Percentiles rank a stretch among this genome's conserved stretches.
Evolutionary conservation across 30 jellyfish, hydroid and myxozoan species (phyloP).

Genomic region (Chrysaora quinquecirrha): DNA sequence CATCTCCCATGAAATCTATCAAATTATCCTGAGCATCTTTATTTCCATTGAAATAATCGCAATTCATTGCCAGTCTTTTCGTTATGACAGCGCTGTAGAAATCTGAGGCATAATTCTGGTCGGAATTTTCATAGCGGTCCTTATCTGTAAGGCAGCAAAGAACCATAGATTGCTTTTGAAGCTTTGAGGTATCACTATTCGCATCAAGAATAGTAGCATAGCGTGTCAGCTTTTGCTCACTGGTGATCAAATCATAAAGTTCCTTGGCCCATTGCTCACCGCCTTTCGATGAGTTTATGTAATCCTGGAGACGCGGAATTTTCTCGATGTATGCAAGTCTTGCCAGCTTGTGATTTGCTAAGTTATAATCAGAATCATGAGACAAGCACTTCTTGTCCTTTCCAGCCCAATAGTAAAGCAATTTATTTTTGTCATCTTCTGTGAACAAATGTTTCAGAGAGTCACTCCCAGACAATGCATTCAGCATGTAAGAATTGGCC

Average conservation of each 20-base stretch:
- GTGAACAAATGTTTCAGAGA: neutral
- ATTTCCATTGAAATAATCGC: neutral
- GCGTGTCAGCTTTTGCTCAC: neutral
- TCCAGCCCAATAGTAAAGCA: neutral
- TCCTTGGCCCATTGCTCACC: constrained; percentile 1
- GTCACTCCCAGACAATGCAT: neutral
- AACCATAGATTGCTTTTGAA: constrained; percentile 6
- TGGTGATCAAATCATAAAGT: neutral
- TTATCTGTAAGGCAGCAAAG: neutral
- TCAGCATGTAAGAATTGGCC: neutral
- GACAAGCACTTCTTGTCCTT: neutral
- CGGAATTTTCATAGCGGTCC: neutral
- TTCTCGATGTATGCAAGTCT: neutral
- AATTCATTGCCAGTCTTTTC: neutral
- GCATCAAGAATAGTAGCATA: neutral
- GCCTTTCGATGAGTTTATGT: neutral
- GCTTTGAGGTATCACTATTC: neutral
- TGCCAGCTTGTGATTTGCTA: neutral
- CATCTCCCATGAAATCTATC: neutral
- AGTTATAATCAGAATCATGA: neutral
- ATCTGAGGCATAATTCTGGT: neutral
- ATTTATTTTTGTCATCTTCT: neutral
- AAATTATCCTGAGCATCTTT: neutral
- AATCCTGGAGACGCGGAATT: neutral
- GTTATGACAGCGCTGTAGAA: neutral